A percentile compares a stretch with the other conserved stretches of the same genome.
phyloP scores from a whole-genome alignment of 2,888 invertebrate genomes.

The Heliconius charithonia region DNA sequence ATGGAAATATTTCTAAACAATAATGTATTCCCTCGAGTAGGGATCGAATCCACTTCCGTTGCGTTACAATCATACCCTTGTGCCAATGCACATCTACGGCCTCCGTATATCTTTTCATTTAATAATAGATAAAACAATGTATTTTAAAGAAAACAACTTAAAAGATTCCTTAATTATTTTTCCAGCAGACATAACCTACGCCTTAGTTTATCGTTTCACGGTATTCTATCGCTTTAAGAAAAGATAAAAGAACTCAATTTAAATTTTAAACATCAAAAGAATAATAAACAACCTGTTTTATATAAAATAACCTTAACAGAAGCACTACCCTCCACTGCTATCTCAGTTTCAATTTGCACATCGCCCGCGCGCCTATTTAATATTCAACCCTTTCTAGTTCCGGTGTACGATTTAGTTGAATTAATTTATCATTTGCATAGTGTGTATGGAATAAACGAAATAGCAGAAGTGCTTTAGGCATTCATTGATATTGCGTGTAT shows the following conservation, averaged over 20 bases:
- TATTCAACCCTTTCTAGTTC: conserved; percentile 45
- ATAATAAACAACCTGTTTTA: conserved; percentile 3
- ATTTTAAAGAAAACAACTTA: too few relatives aligned
- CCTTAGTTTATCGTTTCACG: too few relatives aligned
- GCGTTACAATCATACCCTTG: too few relatives aligned
- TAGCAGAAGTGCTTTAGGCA: conserved; percentile 1
- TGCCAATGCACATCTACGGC: too few relatives aligned
- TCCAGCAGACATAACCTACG: too few relatives aligned
- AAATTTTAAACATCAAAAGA: neutral
- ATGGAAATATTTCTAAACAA: too few relatives aligned
- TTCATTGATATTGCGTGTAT: neutral
- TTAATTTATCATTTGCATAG: conserved; percentile 27
- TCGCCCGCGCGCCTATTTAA: conserved; percentile 38
- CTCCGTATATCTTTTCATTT: too few relatives aligned
- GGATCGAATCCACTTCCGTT: too few relatives aligned
- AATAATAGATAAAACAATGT: too few relatives aligned
- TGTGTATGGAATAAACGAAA: conserved; percentile 3
- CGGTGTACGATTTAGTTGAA: conserved; percentile 29
- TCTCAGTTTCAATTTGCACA: conserved; percentile 38
- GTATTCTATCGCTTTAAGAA: too few relatives aligned
- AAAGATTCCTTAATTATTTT: too few relatives aligned
- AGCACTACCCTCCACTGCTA: conserved; percentile 21
- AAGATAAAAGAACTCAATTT: neutral
- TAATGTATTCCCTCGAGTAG: too few relatives aligned
- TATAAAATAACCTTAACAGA: conserved; percentile 26